Base-by-base conservation (phyloP, 2,797 vertebrate species). In the Calcarius lapponicus region DNA sequence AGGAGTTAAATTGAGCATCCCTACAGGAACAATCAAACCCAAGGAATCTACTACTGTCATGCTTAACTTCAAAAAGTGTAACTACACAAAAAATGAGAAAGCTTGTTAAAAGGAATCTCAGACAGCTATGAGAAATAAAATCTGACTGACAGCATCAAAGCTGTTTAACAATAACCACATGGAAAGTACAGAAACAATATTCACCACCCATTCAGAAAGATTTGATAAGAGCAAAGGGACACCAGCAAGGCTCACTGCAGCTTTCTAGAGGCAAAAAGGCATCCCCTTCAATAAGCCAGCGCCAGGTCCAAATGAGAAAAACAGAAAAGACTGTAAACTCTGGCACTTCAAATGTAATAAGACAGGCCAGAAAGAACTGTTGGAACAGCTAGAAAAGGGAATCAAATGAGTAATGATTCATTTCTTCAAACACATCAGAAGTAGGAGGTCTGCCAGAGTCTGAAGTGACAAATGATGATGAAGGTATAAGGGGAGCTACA, bases 381-480 rank as follows among this genome's bases (percentile, higher is more conserved):
- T 69, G 28, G 40, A 95, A 88, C 31, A 72, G 76, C 54, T 56
- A 81, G 43, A n/a, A 72, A 61, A 72, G 29, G 28, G 38, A 93
- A 92, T 65, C 53, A 90, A 92, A 54, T 62, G 50, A 92, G 42
- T 80, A 88, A 91, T 86, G 58, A 90, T 83, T 84, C 48, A 76
- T 88, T 93, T 86, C 73, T 93, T 94, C 80, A 90, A 94, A 95
- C n/a, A 56, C 66, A 86, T 62, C 58, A 92, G 66, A 82, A 88
- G 43, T 26, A 72, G 73, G 61, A 92, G 82, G 73, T 84, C 73
- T 94, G 85, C 80, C 91, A 93, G 31, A 88, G 38, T 58, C 53
- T 95, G 54, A 75, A 86, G 48, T 62, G 71, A 76, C 18, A 34
- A 94, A 64, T 42, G 43, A 90, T 69, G 62, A 86, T 86, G 36